Evolutionary conservation across 2,113 vertebrate species (phyloP).

Genomic region (Poecilia latipinna): DNA sequence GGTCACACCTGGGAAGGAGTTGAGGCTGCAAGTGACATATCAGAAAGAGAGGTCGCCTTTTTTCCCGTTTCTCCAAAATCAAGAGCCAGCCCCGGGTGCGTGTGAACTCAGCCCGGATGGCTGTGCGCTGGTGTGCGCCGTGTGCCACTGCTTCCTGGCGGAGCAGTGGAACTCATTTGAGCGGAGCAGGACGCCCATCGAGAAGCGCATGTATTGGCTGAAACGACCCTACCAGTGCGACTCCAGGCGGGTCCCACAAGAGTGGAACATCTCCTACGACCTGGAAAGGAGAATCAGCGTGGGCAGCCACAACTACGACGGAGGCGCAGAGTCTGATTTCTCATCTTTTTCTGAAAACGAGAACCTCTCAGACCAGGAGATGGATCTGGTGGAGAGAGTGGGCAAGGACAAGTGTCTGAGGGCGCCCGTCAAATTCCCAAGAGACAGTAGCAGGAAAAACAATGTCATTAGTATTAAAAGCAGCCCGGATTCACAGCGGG

Average conservation of each 20-base stretch:
- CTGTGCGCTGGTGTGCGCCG: slow-evolving; percentile 89
- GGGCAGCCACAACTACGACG: slow-evolving; percentile 75
- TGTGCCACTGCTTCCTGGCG: slow-evolving; percentile 92
- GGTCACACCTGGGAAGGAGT: slow-evolving; percentile 87
- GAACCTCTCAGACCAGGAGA: slow-evolving; percentile 80
- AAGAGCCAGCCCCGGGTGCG: slow-evolving; percentile 94
- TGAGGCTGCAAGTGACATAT: slow-evolving; percentile 84
- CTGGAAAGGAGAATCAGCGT: slow-evolving; percentile 76
- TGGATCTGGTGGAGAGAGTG: slow-evolving; percentile 70
- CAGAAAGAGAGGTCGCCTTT: slow-evolving; percentile 83
- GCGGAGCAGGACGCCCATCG: slow-evolving; percentile 89
- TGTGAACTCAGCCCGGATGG: slow-evolving; percentile 86
- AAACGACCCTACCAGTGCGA: slow-evolving; percentile 94
- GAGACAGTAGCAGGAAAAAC: slow-evolving; percentile 68
- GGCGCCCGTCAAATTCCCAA: slow-evolving; percentile 56
- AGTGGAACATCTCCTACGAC: slow-evolving; percentile 87
- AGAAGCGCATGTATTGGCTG: slow-evolving; percentile 97
- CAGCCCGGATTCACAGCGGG: slow-evolving; percentile 75
- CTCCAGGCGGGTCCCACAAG: slow-evolving; percentile 78
- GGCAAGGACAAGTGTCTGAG: slow-evolving; percentile 70
- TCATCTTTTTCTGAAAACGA: slow-evolving; percentile 90
- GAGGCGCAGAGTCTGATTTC: slow-evolving; percentile 84
- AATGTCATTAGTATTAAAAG: slow-evolving; percentile 74
- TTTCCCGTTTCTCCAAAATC: slow-evolving; percentile 93
- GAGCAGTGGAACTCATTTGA: slow-evolving; percentile 97